Conservation (phyloP, 2,797 vertebrate genomes). For the Holocentrus rufus region DNA sequence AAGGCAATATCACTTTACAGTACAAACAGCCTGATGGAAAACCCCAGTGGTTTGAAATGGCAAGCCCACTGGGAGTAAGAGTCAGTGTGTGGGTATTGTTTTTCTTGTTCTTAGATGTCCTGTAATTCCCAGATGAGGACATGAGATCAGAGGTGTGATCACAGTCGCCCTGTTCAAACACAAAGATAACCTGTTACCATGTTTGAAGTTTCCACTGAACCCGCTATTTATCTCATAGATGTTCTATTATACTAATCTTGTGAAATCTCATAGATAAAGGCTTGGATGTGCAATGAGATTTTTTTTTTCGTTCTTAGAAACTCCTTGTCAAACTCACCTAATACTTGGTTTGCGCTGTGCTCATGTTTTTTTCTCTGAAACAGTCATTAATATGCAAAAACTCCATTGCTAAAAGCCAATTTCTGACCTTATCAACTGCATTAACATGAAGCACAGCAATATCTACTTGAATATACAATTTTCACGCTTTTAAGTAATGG, state of each 20-base stretch:
- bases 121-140: background rate
- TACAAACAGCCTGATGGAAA: background rate
- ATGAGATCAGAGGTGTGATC: conserved; percentile 6
- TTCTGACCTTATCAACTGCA: conserved; percentile 5
- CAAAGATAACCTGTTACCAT: background rate
- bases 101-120: background rate
- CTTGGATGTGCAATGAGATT: background rate
- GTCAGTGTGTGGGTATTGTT: background rate
- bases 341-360: background rate
- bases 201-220: conserved; percentile 8
- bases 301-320: conserved; percentile 4
- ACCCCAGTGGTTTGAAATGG: background rate
- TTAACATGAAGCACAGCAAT: background rate
- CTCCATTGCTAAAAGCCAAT: background rate
- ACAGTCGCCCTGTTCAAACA: conserved; percentile 9
- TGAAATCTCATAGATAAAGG: background rate
- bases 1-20: background rate
- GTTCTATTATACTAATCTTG: background rate
- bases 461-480: background rate
- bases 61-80: too few relatives aligned
- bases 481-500: background rate
- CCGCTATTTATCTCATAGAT: background rate
- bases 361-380: background rate
- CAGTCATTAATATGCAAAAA: background rate
- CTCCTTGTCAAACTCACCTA: background rate